Base-by-base conservation (phyloP, 2,113 vertebrate species). In the Equus przewalskii region DNA sequence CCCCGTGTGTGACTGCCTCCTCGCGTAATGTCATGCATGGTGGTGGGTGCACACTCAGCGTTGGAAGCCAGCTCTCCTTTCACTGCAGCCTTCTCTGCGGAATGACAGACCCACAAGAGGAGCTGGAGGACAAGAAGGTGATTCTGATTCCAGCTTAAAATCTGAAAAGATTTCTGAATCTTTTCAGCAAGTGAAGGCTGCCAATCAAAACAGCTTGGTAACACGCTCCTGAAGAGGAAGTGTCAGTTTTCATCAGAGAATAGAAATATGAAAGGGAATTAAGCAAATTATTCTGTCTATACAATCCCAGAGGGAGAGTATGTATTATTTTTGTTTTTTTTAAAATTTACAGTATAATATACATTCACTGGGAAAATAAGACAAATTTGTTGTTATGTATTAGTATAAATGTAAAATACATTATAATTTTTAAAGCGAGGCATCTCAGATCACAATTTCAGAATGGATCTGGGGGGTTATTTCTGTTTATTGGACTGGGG, bases 351-450 rank as follows among this genome's bases (percentile, higher is more conserved):
- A 56, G 36, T 65, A 8, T 54, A 73, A 49, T 92, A 36, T 65
- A 72, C 44, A 94, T 98, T 79, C 94, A 64, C 65, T 88, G 69
- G 70, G 91, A 97, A 96, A 95, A 56, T 69, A 96, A 96, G 94
- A 98, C 96, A 72, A 82, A 95, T 96, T 94, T 97, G 36, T 88
- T 98, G 96, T 92, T 81, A 41, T 28, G 65, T 93, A 75, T 96
- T 92, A 94, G 86, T 94, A 89, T 79, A 96, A 98, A 96, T 96
- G 96, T 64, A 65, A 96, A 97, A 94, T 96, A 83, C n/a, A 76
- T 97, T 83, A 36, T 83, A 92, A 60, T 96, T 56, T 89, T 91
- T 88, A 95, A 85, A 87, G 69, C 93, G 91, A 92, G 83, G 94
- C 76, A 10, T 51, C 78, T 54, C 70, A 13, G 1, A 33, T 73